phyloP scores from a whole-genome alignment of 2,797 vertebrate genomes.

The Semotilus atromaculatus region DNA sequence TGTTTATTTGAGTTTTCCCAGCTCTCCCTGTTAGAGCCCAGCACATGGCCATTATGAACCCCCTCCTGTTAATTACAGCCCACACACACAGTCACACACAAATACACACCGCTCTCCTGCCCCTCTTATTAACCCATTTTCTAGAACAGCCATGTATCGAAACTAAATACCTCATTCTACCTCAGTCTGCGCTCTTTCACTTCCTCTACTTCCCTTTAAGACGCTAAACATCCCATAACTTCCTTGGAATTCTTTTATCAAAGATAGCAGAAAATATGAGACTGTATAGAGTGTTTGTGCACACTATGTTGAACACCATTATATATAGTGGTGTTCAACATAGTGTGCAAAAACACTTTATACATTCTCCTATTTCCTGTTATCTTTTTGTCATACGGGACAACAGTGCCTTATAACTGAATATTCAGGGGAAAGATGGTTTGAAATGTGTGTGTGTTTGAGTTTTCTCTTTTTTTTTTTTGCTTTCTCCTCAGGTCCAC shows the following conservation, averaged over 20 bases:
- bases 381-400: constrained; percentile 23
- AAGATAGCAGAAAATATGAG: too few relatives aligned
- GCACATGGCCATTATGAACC: constrained; percentile 53
- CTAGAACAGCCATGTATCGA: constrained; percentile 46
- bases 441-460: constrained; percentile 3
- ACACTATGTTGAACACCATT: too few relatives aligned
- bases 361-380: constrained; percentile 36
- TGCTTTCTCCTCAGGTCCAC: constrained; percentile 66
- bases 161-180: constrained; percentile 27
- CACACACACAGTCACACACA: constrained; percentile 42
- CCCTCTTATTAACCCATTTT: constrained; percentile 3
- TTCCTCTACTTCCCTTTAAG: not conserved
- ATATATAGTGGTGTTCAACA: not conserved
- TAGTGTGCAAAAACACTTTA: constrained; percentile 14
- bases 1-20: constrained; percentile 72
- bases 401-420: constrained; percentile 46
- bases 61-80: constrained; percentile 57
- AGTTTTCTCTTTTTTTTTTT: constrained; percentile 3
- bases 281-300: too few relatives aligned
- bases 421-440: constrained; percentile 27
- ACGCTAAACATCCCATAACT: not conserved
- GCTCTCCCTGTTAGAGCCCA: constrained; percentile 58
- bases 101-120: constrained; percentile 4
- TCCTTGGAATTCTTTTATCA: constrained; percentile 16
- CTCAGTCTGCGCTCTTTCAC: not conserved